Conservation (phyloP, 1,140 invertebrate genomes). For the Pseudomyrmex gracilis region DNA sequence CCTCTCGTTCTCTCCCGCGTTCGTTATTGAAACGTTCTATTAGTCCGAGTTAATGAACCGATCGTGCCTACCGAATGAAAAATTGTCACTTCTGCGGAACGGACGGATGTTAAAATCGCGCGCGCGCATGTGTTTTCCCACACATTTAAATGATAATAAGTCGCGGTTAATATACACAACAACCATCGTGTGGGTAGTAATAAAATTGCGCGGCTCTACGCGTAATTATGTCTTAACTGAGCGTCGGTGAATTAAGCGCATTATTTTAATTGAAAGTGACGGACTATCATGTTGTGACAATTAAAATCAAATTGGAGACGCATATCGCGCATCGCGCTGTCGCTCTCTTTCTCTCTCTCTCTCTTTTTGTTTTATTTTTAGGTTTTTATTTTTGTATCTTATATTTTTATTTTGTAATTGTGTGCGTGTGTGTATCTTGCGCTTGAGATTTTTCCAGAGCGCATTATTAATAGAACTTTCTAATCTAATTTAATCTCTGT, state of each 20-base stretch:
- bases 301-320: conserved; percentile 18
- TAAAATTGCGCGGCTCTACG: conserved; percentile 28
- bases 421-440: too few relatives aligned
- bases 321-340: too few relatives aligned
- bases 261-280: conserved; percentile 43
- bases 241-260: conserved; percentile 18
- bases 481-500: too few relatives aligned
- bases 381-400: too few relatives aligned
- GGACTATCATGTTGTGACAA: conserved; percentile 14
- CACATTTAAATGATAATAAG: background rate
- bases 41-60: conserved; percentile 38
- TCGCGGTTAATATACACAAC: background rate
- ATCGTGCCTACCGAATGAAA: conserved; percentile 23
- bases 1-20: background rate
- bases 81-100: conserved; percentile 39
- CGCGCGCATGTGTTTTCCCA: conserved; percentile 37
- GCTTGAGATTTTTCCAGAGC: too few relatives aligned
- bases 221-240: conserved; percentile 43
- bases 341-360: too few relatives aligned
- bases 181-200: conserved; percentile 31
- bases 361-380: too few relatives aligned
- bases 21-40: conserved; percentile 49
- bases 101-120: conserved; percentile 5
- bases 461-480: too few relatives aligned
- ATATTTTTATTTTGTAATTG: too few relatives aligned